Evolutionary conservation across 2,113 vertebrate genomes (phyloP).

Genomic region (Theristicus caerulescens): DNA sequence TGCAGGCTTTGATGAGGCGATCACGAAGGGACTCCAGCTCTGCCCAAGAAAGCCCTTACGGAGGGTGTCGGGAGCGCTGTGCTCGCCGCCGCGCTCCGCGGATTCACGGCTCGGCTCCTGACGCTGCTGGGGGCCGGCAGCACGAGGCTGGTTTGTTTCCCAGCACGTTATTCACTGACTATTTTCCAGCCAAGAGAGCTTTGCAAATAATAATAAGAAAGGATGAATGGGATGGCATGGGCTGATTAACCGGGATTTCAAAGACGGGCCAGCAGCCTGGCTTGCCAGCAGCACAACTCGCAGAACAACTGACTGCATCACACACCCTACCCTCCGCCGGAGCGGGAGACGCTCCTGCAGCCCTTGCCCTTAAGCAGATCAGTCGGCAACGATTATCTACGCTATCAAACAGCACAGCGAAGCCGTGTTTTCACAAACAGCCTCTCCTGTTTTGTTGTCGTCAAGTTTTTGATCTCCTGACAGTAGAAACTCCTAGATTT

Average conservation of each 20-base stretch:
- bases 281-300: background rate
- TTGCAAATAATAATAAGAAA: background rate
- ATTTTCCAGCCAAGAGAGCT: slow-evolving; percentile 32
- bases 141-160: background rate
- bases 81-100: fast-evolving
- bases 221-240: background rate
- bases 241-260: background rate
- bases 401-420: background rate
- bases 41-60: background rate
- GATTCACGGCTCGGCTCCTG: background rate
- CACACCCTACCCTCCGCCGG: background rate
- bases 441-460: background rate
- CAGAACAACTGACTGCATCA: background rate
- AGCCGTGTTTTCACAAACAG: background rate
- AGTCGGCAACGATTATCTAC: background rate
- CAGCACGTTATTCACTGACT: background rate
- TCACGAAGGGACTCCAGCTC: background rate
- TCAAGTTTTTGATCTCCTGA: background rate
- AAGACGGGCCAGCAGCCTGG: background rate
- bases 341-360: background rate
- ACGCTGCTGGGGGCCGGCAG: background rate
- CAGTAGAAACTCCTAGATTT: background rate
- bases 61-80: background rate
- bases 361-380: background rate
- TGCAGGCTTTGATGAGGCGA: background rate